Evolutionary conservation across 2,113 vertebrate species (phyloP).

Genomic region (Cyprinodon tularosa): DNA sequence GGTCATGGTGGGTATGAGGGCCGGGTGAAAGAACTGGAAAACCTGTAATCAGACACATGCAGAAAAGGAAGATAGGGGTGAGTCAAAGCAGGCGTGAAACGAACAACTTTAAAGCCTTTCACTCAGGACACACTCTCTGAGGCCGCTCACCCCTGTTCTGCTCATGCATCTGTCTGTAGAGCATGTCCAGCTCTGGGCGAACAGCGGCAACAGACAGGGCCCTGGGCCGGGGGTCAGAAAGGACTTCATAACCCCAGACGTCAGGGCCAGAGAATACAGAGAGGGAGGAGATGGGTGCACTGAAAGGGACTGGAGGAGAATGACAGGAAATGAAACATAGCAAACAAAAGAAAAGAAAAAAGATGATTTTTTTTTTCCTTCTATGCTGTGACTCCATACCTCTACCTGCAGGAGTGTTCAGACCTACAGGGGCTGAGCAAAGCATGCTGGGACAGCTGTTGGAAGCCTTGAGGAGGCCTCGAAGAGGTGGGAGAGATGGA

Average conservation of each 20-base stretch:
- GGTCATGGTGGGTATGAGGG: slow-evolving; percentile 61
- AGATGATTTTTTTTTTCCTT: slow-evolving; percentile 11
- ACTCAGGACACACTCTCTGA: slow-evolving; percentile 16
- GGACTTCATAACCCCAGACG: slow-evolving; percentile 59
- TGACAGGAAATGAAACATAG: slow-evolving; percentile 50
- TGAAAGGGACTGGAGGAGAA: slow-evolving; percentile 80
- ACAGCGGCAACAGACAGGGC: slow-evolving; percentile 69
- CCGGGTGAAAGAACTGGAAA: slow-evolving; percentile 65
- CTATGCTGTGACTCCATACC: slow-evolving; percentile 47
- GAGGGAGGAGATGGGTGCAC: slow-evolving; percentile 71
- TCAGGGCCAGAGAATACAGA: slow-evolving; percentile 64
- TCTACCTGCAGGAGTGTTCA: slow-evolving; percentile 55
- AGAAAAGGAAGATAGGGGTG: neutral
- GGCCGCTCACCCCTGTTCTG: slow-evolving; percentile 65
- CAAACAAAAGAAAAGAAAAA: slow-evolving; percentile 16
- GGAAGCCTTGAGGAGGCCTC: slow-evolving; percentile 73
- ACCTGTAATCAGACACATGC: slow-evolving; percentile 56
- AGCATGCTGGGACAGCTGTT: slow-evolving; percentile 76
- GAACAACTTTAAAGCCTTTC: neutral
- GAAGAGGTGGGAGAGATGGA: slow-evolving; percentile 65
- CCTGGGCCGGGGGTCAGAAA: slow-evolving; percentile 65
- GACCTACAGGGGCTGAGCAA: slow-evolving; percentile 66
- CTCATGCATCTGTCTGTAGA: slow-evolving; percentile 75
- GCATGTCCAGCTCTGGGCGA: slow-evolving; percentile 67
- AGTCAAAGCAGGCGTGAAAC: neutral